These are phyloP conservation scores for Orthonychiurus folsomi DNA, from an alignment of 2,888 invertebrate genomes.

Conservation along the genomic window DNA sequence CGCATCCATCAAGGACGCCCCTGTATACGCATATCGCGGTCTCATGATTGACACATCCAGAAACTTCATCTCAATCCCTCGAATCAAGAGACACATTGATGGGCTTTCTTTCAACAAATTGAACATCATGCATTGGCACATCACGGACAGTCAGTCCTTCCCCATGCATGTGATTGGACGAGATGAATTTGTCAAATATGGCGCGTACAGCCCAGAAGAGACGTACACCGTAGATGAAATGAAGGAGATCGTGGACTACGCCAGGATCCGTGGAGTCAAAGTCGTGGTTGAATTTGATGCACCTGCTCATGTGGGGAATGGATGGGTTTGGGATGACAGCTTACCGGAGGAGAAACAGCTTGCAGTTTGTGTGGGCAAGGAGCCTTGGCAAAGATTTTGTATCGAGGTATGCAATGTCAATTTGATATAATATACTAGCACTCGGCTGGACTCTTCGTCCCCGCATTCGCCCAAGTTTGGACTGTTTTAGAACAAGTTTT, in stretches of 20 bases:
- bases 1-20: slow-evolving; percentile 42
- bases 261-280: slow-evolving; percentile 67
- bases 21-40: slow-evolving; percentile 50
- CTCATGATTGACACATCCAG: slow-evolving; percentile 51
- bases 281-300: slow-evolving; percentile 87
- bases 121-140: slow-evolving; percentile 50
- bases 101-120: slow-evolving; percentile 76
- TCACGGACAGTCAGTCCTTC: slow-evolving; percentile 49
- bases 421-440: too few relatives aligned
- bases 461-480: too few relatives aligned
- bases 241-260: slow-evolving; percentile 60
- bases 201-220: slow-evolving; percentile 68
- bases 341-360: slow-evolving; percentile 41
- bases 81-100: slow-evolving; percentile 63
- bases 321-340: slow-evolving; percentile 41
- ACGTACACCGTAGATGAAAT: slow-evolving; percentile 55
- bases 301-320: slow-evolving; percentile 70
- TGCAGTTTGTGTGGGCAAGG: slow-evolving; percentile 41
- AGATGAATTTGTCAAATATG: slow-evolving; percentile 61
- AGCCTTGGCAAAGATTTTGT: slow-evolving; percentile 36
- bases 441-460: too few relatives aligned
- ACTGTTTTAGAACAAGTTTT: too few relatives aligned
- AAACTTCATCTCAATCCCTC: slow-evolving; percentile 50
- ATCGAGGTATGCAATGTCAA: too few relatives aligned
- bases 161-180: slow-evolving; percentile 46